Base-by-base conservation (phyloP, 53 echinoderm and acorn worm species). In the Stichopus horrens region DNA sequence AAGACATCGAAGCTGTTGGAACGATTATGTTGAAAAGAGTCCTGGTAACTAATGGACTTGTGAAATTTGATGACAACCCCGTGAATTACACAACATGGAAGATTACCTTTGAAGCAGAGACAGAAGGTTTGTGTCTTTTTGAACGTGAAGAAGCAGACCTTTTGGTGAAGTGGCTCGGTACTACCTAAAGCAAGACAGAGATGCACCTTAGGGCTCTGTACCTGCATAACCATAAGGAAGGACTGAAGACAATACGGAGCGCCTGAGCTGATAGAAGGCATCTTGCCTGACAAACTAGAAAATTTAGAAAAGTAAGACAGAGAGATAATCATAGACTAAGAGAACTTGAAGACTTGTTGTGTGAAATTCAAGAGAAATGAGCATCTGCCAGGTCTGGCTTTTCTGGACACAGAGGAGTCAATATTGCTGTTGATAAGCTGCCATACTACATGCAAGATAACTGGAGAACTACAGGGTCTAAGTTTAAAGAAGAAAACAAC, bases 191-290 rank as follows among this genome's bases (percentile, higher is more conserved):
- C 51, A 58, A 91, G 56, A 55, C 83, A 22, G 57, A 76, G 9
- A 20, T 52, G 74, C 76, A 74, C 18, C 75, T 92, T 58, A 83
- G 83, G 74, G 89, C 84, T 13, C 77, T 92, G 37, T 76, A 92
- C 86, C 77, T 79, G 4, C 73, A 76, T 74, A 53, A 89, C 54
- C 80, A 75, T 20, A 21, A 19, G 5, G 4, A 54, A 4, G 92
- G 92, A 14, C 77, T 92, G 6, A 73, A 83, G 56, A 52, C 75
- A 9, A 84, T 91, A 91, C 75, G 91, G 91, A 23, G 77, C 91
- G 0, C 21, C 88, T 68, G 91, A 91, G 23, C 77, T 78, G 21
- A 91, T 91, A 6, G 92, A 91, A 76, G 84, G 54, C 0, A 55
- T 85, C 57, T 76, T 89, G 59, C 71, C 77, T 55, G 55, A 65